These are phyloP conservation scores for Onychostruthus taczanowskii DNA, from an alignment of 2,113 vertebrate species.

Conservation along the genomic window DNA sequence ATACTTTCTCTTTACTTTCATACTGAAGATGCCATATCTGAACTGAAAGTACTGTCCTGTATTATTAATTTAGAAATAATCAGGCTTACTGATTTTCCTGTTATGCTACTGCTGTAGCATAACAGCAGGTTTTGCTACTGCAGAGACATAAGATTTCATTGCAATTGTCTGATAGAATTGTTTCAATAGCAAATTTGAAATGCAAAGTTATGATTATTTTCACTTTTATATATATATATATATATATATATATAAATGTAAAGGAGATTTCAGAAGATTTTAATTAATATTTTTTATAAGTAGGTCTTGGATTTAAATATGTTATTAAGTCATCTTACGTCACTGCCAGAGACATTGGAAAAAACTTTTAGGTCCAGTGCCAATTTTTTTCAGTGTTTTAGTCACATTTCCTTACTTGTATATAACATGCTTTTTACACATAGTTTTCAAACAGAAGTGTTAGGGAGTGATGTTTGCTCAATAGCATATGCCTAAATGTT, in stretches of 20 bases:
- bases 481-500: neutral
- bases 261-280: neutral
- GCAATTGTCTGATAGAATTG: neutral
- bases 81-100: neutral
- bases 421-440: neutral
- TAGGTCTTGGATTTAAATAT: neutral
- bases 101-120: neutral
- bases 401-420: neutral
- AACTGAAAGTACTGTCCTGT: neutral
- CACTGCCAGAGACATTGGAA: neutral
- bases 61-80: neutral
- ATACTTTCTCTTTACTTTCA: neutral
- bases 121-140: no score
- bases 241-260: neutral
- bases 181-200: neutral
- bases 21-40: neutral
- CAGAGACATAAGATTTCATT: neutral
- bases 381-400: neutral
- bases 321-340: neutral
- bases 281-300: neutral
- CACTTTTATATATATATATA: neutral
- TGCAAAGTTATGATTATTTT: neutral
- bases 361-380: neutral
- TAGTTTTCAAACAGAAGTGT: neutral
- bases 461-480: neutral